phyloP scores from a whole-genome alignment of 2,113 vertebrate genomes.

The Dryoscopus gambensis region DNA sequence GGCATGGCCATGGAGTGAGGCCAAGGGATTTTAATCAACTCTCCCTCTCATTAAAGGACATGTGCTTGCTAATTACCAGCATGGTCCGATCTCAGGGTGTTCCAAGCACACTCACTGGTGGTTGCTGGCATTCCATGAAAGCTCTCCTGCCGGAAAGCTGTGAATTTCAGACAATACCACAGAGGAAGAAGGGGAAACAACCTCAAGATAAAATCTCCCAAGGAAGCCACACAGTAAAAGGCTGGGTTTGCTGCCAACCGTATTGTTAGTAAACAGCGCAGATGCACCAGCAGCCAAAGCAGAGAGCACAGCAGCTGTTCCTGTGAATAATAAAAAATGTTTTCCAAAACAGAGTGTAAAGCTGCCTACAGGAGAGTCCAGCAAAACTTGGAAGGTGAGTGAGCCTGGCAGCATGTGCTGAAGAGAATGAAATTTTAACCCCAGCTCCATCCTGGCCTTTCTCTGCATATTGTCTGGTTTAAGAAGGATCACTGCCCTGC shows the following conservation, averaged over 20 bases:
- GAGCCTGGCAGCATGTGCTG: not conserved
- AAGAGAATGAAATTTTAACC: not conserved
- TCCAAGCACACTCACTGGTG: not conserved
- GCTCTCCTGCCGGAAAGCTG: not conserved
- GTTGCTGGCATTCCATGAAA: not conserved
- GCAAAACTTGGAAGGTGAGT: not conserved
- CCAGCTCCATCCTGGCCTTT: not conserved
- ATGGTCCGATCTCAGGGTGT: not conserved
- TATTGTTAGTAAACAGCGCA: not conserved
- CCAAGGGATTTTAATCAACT: not conserved
- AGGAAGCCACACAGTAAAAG: slow-evolving; percentile 20
- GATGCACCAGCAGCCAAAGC: not conserved
- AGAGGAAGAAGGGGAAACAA: slow-evolving; percentile 15
- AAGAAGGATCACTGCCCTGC: not conserved
- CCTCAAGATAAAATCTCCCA: slow-evolving; percentile 43
- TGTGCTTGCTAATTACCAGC: not conserved
- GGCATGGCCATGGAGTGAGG: accelerated
- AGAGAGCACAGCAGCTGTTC: not conserved
- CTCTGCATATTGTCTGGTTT: not conserved
- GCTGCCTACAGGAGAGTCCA: not conserved
- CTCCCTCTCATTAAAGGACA: not conserved
- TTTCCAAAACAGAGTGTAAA: not conserved
- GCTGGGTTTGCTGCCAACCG: not conserved
- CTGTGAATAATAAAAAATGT: not conserved
- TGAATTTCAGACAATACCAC: not conserved